Evolutionary conservation across 1,140 invertebrate genomes (phyloP), one percentile per base, ranked within the genome.

Genomic region (Zeugodacus cucurbitae): DNA sequence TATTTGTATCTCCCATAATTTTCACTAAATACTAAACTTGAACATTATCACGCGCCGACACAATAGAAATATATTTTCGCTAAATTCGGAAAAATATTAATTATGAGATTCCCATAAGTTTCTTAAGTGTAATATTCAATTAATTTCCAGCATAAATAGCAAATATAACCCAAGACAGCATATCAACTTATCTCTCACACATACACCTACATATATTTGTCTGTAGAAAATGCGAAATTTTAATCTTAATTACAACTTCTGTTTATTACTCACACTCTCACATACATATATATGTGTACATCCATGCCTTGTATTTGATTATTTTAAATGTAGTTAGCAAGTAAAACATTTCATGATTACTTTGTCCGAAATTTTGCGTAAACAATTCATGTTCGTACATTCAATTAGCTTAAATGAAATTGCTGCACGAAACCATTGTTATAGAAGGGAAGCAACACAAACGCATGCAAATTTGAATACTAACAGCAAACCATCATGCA

Each of bases 321-420:
- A 74, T 74, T 74, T 74, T 41, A 74, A 74, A 74, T 82, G 37
- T 37, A 48, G 41, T 82, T 48, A 82, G 29, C 41, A 82, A 48
- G 11, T 82, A 3, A 78, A 44, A 78, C 3, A 78, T 48, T 26
- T 22, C 41, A 82, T 44, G n/a, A 82, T 82, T 82, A 82, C 41
- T 82, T 54, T 82, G 37, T 41, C 34, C 14, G 67, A 74, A 62
- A 74, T 37, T 41, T 74, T 37, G 67, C 20, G 32, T 34, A 32
- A 74, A 74, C 74, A 82, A 11, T 44, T 26, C 74, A 82, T 82
- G 74, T 70, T 34, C 4, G 5, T 34, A 32, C 74, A 82, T 82
- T 26, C 41, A 82, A 82, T 82, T 82, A 82, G n/a, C 74, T 41
- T 82, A 82, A 82, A 82, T 48, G 41, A 82, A 82, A 74, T 74